phyloP scores from a whole-genome alignment of 1,140 invertebrate species.

The Steinernema khuongi region DNA sequence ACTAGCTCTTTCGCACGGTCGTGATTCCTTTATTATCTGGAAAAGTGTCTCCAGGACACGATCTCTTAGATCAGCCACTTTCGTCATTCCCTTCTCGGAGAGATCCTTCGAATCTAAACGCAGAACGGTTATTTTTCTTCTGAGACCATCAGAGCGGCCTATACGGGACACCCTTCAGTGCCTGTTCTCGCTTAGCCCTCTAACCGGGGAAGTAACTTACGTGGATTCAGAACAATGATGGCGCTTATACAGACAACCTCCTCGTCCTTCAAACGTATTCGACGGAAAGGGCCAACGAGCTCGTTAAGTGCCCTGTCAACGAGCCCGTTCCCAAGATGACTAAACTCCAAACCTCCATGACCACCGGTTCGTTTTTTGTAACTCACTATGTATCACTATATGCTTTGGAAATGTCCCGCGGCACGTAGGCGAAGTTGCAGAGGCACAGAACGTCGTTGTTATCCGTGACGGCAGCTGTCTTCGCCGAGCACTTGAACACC shows the following conservation, averaged over 20 bases:
- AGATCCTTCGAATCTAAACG: constrained; percentile 54
- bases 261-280: constrained; percentile 49
- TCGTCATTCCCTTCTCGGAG: constrained; percentile 36
- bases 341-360: too few relatives aligned
- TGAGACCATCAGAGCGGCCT: too few relatives aligned
- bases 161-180: too few relatives aligned
- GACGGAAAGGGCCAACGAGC: constrained; percentile 49
- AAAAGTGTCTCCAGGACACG: constrained; percentile 49
- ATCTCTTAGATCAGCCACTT: constrained; percentile 43
- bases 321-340: constrained; percentile 54
- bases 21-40: constrained; percentile 49
- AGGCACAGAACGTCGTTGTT: constrained; percentile 52
- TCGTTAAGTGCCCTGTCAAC: constrained; percentile 51
- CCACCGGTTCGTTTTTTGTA: too few relatives aligned
- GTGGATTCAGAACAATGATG: constrained; percentile 57
- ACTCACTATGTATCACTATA: constrained; percentile 54
- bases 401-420: constrained; percentile 49
- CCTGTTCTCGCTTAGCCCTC: not conserved
- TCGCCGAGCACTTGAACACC: constrained; percentile 52
- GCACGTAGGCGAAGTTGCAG: constrained; percentile 58
- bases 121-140: too few relatives aligned
- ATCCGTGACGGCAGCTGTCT: constrained; percentile 53
- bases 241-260: constrained; percentile 56
- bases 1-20: not conserved
- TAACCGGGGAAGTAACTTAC: constrained; percentile 29